Evolutionary conservation across 2,888 invertebrate species (phyloP).

Genomic region (Geophilus truncorum): DNA sequence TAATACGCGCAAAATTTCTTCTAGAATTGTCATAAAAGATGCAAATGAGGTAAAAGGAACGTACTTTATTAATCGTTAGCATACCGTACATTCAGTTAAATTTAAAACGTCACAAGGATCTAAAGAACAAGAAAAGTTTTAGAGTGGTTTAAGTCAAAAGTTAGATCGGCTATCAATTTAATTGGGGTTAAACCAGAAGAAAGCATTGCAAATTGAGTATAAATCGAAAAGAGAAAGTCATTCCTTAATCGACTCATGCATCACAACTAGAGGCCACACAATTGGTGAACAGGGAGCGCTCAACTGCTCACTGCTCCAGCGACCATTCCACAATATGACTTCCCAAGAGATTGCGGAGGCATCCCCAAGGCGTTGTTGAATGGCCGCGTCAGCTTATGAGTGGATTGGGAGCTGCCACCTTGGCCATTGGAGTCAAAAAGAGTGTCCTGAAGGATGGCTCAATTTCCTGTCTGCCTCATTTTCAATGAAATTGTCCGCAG

Average conservation of each 20-base stretch:
- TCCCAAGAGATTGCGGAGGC: constrained; percentile 1
- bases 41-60: no score
- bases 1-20: no score
- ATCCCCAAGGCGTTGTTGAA: constrained; percentile 12
- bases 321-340: constrained; percentile 20
- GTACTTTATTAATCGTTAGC: no score
- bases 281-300: not conserved
- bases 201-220: not conserved
- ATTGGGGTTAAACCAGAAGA: not conserved
- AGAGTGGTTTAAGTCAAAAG: no score
- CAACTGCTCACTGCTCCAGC: constrained; percentile 16
- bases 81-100: no score
- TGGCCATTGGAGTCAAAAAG: constrained; percentile 16
- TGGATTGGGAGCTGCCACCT: constrained; percentile 20
- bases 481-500: not conserved
- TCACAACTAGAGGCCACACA: constrained; percentile 5
- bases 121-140: no score
- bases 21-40: no score
- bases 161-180: not conserved
- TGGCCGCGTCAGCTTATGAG: constrained; percentile 16
- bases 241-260: not conserved
- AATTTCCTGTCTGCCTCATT: constrained; percentile 11
- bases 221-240: not conserved
- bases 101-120: no score
- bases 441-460: constrained; percentile 16